Evolutionary conservation across 1,140 invertebrate genomes (phyloP), one percentile per base, ranked within the genome.

Genomic region (Drosophila sp.): DNA sequence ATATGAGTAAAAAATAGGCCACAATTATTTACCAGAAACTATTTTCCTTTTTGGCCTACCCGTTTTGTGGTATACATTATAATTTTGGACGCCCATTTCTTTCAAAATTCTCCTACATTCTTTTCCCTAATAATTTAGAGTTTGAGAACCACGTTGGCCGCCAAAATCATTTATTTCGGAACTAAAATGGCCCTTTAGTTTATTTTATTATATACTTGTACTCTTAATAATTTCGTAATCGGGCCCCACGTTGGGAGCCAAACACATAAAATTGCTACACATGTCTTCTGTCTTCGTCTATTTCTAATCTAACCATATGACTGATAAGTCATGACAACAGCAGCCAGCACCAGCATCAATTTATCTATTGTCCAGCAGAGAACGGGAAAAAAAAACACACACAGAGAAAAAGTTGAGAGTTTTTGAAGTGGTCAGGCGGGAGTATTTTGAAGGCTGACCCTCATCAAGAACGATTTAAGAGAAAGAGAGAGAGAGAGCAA

Each of bases 391-490:
- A 25, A 60, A 3, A 10, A 10, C 10, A 10, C 17, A 35, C 10
- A 47, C 1, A 33, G 25, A 5, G 6, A 30, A 64, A 64, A 25
- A 47, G 56, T 32, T 61, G 32, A 41, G 30, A 29, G 38, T 32
- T 58, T 27, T 61, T 58, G 71, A 41, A 66, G 69, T 29, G 71
- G 75, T 74, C 71, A 70, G 74, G 41, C 71, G 66, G 57, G 25
- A 61, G 68, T 60, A 76, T 76, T 76, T 76, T 69, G 71, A 47
- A 41, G 68, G 33, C 56, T 58, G 56, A 86, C 83, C 83, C 83
- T 89, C 83, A 86, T 86, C 82, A 86, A 86, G 89, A 80, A 71
- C 76, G 84, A 84, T 89, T 83, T 89, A 83, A 81, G 70, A 76
- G 80, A 79, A 3, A 25, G 44, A 50, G 17, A 50, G 44, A 27